Evolutionary conservation across 2,888 invertebrate genomes (phyloP).

Genomic region (Minunthozetes semirufus): DNA sequence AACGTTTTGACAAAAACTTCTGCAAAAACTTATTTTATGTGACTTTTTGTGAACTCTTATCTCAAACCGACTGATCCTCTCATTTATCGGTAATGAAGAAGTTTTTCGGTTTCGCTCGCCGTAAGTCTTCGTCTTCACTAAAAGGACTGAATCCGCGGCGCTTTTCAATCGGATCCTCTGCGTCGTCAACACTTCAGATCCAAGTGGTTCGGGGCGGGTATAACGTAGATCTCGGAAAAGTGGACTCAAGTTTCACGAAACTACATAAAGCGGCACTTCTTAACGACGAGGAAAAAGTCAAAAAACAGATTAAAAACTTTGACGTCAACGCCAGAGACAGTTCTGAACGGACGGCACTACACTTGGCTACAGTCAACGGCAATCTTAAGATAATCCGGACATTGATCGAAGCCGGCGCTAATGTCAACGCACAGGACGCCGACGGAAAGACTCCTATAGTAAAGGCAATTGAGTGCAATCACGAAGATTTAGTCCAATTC

Average conservation of each 20-base stretch:
- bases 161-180: constrained; percentile 25
- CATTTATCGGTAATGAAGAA: constrained; percentile 23
- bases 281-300: constrained; percentile 36
- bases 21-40: too few relatives aligned
- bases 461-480: constrained; percentile 38
- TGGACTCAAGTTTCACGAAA: constrained; percentile 37
- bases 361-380: constrained; percentile 36
- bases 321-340: constrained; percentile 35
- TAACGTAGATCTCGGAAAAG: constrained; percentile 38
- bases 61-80: not conserved
- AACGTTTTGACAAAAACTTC: not conserved
- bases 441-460: constrained; percentile 38
- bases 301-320: constrained; percentile 19
- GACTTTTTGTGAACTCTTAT: not conserved
- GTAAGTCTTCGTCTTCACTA: constrained; percentile 30
- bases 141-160: constrained; percentile 28
- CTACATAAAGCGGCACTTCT: constrained; percentile 37
- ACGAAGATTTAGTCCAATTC: constrained; percentile 35
- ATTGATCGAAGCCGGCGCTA: constrained; percentile 34
- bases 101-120: constrained; percentile 30
- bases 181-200: constrained; percentile 31
- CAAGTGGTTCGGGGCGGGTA: constrained; percentile 38
- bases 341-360: constrained; percentile 29
- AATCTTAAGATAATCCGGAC: constrained; percentile 34
- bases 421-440: constrained; percentile 35